Evolutionary conservation across 2,113 vertebrate species (phyloP).

Genomic region (Oenanthe melanoleuca): DNA sequence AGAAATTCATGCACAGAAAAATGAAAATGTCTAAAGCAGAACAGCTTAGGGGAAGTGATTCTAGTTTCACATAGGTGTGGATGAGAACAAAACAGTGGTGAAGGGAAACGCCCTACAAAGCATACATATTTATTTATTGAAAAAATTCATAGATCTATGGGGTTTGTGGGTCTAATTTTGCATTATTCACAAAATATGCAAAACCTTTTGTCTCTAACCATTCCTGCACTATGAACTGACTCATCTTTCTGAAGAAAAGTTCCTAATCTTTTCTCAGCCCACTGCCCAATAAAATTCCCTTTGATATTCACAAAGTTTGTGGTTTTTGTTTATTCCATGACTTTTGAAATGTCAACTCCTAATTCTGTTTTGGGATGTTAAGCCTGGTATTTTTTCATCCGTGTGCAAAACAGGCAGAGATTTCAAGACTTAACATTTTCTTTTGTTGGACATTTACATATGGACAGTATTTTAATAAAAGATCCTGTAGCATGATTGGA

Average conservation of each 20-base stretch:
- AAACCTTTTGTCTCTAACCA: not conserved
- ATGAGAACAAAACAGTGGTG: constrained; percentile 21
- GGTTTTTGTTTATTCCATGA: not conserved
- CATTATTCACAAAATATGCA: not conserved
- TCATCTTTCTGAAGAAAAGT: not conserved
- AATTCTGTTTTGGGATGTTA: not conserved
- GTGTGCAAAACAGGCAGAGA: not conserved
- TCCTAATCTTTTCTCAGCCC: not conserved
- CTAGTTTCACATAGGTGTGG: constrained; percentile 44
- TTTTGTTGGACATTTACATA: not conserved
- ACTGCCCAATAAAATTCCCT: not conserved
- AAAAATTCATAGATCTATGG: not conserved
- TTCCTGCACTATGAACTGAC: not conserved
- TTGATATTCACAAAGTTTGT: not conserved
- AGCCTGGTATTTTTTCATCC: not conserved
- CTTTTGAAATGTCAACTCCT: not conserved
- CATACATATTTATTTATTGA: not conserved
- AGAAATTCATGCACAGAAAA: not conserved
- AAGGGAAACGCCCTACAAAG: not conserved
- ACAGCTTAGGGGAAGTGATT: constrained; percentile 22
- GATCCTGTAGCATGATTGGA: not conserved
- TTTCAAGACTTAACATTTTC: not conserved
- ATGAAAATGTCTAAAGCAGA: constrained; percentile 36
- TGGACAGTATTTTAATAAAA: not conserved
- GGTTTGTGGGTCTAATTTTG: not conserved